Percentiles rank a stretch among this genome's conserved stretches.
phyloP scores from a whole-genome alignment of 2,797 vertebrate genomes.

The Geotrypetes seraphini region DNA sequence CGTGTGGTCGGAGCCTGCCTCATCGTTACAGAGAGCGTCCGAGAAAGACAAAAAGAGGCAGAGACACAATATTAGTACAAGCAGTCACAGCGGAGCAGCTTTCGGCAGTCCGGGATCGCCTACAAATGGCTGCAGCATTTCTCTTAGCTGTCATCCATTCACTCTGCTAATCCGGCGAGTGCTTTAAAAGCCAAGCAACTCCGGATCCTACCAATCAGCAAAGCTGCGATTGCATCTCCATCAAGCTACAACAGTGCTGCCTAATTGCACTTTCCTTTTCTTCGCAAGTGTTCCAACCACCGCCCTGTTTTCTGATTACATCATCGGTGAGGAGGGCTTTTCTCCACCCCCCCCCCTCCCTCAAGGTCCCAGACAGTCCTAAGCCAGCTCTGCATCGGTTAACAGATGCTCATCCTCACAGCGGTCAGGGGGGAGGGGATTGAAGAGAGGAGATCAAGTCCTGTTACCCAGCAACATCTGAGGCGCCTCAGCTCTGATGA shows the following conservation, averaged over 20 bases:
- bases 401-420: neutral
- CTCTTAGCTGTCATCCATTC: neutral
- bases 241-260: too few species aligned
- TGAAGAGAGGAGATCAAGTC: neutral
- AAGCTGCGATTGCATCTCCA: too few species aligned
- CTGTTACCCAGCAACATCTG: conserved; percentile 1
- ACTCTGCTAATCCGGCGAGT: neutral
- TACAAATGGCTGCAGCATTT: conserved; percentile 10
- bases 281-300: neutral
- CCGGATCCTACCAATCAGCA: too few species aligned
- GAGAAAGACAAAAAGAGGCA: neutral
- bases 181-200: too few species aligned
- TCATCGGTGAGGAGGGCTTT: neutral
- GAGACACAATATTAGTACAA: neutral
- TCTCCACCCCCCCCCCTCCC: too few species aligned
- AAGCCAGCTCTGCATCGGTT: neutral
- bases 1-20: conserved; percentile 6
- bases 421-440: neutral
- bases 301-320: conserved; percentile 2
- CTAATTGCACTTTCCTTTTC: too few species aligned
- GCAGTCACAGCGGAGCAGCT: neutral
- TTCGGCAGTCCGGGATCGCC: neutral
- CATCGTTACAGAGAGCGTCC: neutral
- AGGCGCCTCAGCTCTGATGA: conserved; percentile 5
- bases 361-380: neutral